Conservation (phyloP, 2,888 invertebrate genomes). For the Cerastis leucographa region DNA sequence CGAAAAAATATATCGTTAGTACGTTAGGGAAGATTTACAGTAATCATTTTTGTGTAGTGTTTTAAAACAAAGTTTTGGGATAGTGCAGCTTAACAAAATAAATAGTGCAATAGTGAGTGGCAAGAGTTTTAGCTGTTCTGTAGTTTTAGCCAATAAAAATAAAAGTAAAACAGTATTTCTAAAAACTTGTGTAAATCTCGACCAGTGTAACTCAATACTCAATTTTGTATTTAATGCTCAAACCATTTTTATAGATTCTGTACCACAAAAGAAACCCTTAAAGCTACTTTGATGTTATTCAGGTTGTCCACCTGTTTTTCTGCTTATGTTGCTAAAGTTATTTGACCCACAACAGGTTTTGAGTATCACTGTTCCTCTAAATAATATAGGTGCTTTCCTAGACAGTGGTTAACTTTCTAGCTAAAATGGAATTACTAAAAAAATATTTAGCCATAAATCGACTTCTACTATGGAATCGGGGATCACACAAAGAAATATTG, state of each 20-base stretch:
- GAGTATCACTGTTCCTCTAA: not conserved
- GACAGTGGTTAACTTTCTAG: slow-evolving; percentile 31
- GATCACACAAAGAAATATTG: slow-evolving; percentile 72
- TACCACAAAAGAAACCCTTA: not conserved
- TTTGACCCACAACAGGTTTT: too few species aligned
- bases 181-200: not conserved
- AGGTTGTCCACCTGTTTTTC: not conserved
- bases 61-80: not conserved
- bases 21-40: not conserved
- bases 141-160: not conserved
- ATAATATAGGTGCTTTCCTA: not conserved
- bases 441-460: slow-evolving; percentile 56
- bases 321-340: not conserved
- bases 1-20: slow-evolving; percentile 2
- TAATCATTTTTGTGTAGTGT: not conserved
- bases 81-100: not conserved
- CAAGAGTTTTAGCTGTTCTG: not conserved
- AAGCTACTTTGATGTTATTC: not conserved
- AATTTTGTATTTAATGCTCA: not conserved
- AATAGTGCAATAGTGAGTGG: not conserved
- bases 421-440: slow-evolving; percentile 86
- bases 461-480: slow-evolving; percentile 71
- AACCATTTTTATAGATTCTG: not conserved
- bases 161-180: not conserved
- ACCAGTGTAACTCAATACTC: not conserved